Conservation (phyloP, 2,113 vertebrate genomes). For the Echinops telfairi region DNA sequence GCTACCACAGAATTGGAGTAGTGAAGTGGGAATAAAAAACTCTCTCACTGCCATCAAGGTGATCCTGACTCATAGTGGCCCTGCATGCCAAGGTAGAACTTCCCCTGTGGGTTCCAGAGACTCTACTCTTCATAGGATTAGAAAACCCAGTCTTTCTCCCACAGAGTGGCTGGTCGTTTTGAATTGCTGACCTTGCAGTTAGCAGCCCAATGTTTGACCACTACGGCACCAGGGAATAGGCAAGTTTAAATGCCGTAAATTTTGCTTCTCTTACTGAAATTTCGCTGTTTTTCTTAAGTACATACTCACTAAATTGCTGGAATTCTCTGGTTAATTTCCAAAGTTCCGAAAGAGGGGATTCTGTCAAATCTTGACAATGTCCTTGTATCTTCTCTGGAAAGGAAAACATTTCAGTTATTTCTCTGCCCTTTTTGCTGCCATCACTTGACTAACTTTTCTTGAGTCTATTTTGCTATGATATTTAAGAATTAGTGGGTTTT, state of each 20-base stretch:
- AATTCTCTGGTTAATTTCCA: not conserved
- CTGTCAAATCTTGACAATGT: not conserved
- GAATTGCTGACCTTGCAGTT: no score
- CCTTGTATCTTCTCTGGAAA: not conserved
- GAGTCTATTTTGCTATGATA: not conserved
- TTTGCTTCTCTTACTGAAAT: not conserved
- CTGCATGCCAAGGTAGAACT: no score
- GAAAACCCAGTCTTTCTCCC: no score
- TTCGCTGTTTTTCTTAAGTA: not conserved
- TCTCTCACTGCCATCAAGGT: no score
- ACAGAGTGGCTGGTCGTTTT: no score
- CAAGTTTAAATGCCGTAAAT: not conserved
- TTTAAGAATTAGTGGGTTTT: not conserved
- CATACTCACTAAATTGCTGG: not conserved
- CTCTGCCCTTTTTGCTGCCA: not conserved
- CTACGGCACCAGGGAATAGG: no score
- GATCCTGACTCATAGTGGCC: no score
- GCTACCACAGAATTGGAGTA: not conserved
- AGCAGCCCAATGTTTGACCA: no score
- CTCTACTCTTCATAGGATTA: no score
- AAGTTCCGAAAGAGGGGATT: not conserved
- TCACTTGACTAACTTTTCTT: not conserved
- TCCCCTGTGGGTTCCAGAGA: no score
- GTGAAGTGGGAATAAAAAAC: not conserved
- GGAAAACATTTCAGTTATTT: not conserved